Evolutionary conservation across 2,888 invertebrate genomes (phyloP), one percentile per base, ranked within the genome.

Genomic region (Cacoxenus indagator): DNA sequence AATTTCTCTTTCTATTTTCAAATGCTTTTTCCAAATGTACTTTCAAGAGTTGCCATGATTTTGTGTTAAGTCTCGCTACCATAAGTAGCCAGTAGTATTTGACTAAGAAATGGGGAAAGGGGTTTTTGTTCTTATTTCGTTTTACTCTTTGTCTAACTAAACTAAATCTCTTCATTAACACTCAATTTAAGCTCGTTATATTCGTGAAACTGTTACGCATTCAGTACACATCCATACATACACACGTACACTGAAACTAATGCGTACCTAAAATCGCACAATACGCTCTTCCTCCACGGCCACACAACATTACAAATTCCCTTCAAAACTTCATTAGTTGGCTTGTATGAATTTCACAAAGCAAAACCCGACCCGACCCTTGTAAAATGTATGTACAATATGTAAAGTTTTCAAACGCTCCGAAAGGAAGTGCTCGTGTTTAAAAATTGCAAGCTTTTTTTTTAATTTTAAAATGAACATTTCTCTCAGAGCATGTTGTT

Each of bases 351-450:
- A 59, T 59, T 19, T n/a, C 19, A 17, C 37, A 37, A 14, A 37
- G 8, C 14, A 37, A 11, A 37, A 11, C 37, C 9, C 14, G 9
- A 11, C 37, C 37, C 37, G 8, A 24, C 6, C 24, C 61, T 17
- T 70, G 70, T 37, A 73, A 72, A 67, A 76, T 81, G 83, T 83
- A 82, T 83, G 83, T 82, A n/a, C n/a, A n/a, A n/a, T n/a, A 80
- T 82, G 78, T 82, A 82, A 80, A 74, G 70, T 75, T 75, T 72
- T 64, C 61, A 64, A 67, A 55, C 37, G n/a, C n/a, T n/a, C 73
- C 70, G 24, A 71, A 54, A 64, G 68, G 64, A 71, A 73, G 70
- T 75, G 72, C 71, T 72, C 76, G 76, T 70, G 73, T 79, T 77
- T 78, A 75, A 73, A 61, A 75, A 71, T 75, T 72, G 72, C 76